Conservation (phyloP, 2,888 invertebrate species). For the Xylocampa areola region DNA sequence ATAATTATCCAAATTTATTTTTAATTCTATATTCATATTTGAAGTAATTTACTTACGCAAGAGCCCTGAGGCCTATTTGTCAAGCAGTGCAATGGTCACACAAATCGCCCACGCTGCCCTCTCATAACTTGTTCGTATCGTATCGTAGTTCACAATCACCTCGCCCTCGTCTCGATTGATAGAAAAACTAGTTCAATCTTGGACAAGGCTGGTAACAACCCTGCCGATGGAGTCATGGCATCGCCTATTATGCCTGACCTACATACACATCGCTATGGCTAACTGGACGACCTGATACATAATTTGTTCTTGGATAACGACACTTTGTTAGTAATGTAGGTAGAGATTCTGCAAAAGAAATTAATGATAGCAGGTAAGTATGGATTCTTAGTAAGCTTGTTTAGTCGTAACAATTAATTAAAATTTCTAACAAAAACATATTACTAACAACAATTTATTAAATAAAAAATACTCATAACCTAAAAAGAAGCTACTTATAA, state of each 20-base stretch:
- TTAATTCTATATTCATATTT: slow-evolving; percentile 26
- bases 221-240: slow-evolving; percentile 74
- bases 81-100: slow-evolving; percentile 29
- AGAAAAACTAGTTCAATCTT: slow-evolving; percentile 86
- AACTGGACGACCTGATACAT: slow-evolving; percentile 61
- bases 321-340: slow-evolving; percentile 23
- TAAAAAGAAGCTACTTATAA: slow-evolving; percentile 18
- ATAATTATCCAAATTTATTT: slow-evolving; percentile 16
- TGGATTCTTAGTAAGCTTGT: slow-evolving; percentile 10
- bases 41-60: slow-evolving; percentile 30
- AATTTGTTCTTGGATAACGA: slow-evolving; percentile 34
- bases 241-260: slow-evolving; percentile 82
- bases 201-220: slow-evolving; percentile 80
- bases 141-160: slow-evolving; percentile 73
- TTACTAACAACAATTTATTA: slow-evolving; percentile 3
- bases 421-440: background rate
- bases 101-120: slow-evolving; percentile 53
- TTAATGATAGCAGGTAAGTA: background rate
- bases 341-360: slow-evolving; percentile 22
- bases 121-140: slow-evolving; percentile 51
- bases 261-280: slow-evolving; percentile 71
- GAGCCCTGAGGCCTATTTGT: slow-evolving; percentile 6
- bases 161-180: slow-evolving; percentile 77
- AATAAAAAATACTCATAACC: slow-evolving; percentile 21
- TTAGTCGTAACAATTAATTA: background rate